A percentile compares a stretch with the other conserved stretches of the same genome.
Evolutionary conservation across 1,140 invertebrate genomes (phyloP).

Genomic region (Catajapyx aquilonaris): DNA sequence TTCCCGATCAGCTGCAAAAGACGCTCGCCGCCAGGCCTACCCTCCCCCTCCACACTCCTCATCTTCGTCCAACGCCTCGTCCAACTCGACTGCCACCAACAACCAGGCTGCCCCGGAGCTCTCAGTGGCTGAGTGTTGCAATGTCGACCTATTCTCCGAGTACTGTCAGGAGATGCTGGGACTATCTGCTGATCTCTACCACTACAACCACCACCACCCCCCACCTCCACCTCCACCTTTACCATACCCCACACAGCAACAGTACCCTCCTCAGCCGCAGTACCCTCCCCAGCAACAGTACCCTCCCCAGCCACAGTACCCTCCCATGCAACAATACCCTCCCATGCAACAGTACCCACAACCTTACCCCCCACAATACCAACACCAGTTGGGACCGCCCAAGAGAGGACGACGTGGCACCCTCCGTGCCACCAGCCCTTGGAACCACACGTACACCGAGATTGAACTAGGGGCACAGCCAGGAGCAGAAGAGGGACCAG

Average conservation of each 20-base stretch:
- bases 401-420: slow-evolving; percentile 10
- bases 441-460: slow-evolving; percentile 41
- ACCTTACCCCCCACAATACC: slow-evolving; percentile 6
- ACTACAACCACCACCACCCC: too few species aligned
- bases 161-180: neutral
- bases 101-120: neutral
- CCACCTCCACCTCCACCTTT: slow-evolving; percentile 9
- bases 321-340: slow-evolving; percentile 10
- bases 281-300: too few species aligned
- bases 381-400: slow-evolving; percentile 10
- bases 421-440: slow-evolving; percentile 24
- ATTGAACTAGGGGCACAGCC: slow-evolving; percentile 24
- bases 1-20: slow-evolving; percentile 10
- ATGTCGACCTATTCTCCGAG: neutral
- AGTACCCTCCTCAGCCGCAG: slow-evolving; percentile 8
- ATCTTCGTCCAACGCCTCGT: too few species aligned
- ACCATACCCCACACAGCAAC: slow-evolving; percentile 18
- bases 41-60: neutral
- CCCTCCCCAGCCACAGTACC: slow-evolving; percentile 6
- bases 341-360: slow-evolving; percentile 13
- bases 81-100: too few species aligned
- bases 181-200: slow-evolving; percentile 5
- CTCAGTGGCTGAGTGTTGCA: neutral
- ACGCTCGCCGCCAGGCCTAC: neutral
- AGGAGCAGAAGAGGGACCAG: slow-evolving; percentile 42